Percentiles rank a stretch among this genome's conserved stretches.
Conservation (phyloP, 2,888 invertebrate genomes). For the Myopa testacea region DNA sequence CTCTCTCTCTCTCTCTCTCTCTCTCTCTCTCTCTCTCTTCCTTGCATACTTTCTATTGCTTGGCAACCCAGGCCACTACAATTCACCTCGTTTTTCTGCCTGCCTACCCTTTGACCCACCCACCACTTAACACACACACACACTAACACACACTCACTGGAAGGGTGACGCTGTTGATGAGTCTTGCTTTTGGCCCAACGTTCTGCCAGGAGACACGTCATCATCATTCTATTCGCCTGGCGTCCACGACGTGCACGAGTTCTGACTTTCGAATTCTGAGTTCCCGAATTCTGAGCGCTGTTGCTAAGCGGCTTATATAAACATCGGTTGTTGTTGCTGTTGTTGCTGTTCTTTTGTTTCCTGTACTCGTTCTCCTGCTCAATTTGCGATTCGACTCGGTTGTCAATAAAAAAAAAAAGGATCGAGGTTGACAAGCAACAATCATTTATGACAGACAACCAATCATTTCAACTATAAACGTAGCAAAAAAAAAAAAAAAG, state of each 20-base stretch:
- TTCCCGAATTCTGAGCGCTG: not conserved
- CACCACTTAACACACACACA: not conserved
- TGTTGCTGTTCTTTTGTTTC: not conserved
- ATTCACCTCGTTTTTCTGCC: constrained; percentile 3
- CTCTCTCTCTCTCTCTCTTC: too few relatives aligned
- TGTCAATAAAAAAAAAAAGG: not conserved
- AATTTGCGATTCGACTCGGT: constrained; percentile 19
- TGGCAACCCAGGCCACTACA: constrained; percentile 2
- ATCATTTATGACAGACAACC: not conserved
- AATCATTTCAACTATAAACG: not conserved
- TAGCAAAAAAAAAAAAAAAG: not conserved
- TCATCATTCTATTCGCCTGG: too few relatives aligned
- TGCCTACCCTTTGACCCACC: not conserved
- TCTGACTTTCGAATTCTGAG: too few relatives aligned
- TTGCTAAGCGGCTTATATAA: not conserved
- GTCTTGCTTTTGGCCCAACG: too few relatives aligned
- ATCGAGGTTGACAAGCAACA: constrained; percentile 1
- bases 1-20: too few relatives aligned
- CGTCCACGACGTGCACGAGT: too few relatives aligned
- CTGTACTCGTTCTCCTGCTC: not conserved
- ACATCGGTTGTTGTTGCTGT: not conserved
- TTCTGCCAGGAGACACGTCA: too few relatives aligned
- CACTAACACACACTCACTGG: too few relatives aligned
- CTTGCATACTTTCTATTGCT: not conserved
- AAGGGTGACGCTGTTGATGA: too few relatives aligned